Percentiles rank a stretch among this genome's conserved stretches.
Conservation (phyloP, 2,113 vertebrate genomes). For the Podiceps cristatus region DNA sequence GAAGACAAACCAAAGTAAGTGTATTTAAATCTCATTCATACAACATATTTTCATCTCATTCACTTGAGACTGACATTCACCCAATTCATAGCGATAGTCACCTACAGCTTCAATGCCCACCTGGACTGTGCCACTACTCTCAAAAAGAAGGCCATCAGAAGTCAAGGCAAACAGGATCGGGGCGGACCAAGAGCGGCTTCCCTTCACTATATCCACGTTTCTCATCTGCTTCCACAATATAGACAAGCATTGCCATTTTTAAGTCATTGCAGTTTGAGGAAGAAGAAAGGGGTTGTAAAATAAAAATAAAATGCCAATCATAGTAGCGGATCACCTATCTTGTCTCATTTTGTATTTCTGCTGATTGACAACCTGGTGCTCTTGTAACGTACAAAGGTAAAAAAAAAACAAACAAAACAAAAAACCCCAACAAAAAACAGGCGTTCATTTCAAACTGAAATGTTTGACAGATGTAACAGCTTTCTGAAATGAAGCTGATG, state of each 20-base stretch:
- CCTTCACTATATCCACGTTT: neutral
- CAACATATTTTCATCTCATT: neutral
- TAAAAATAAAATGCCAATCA: slow-evolving; percentile 67
- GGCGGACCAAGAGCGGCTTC: neutral
- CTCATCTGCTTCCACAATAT: neutral
- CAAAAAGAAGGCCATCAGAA: neutral
- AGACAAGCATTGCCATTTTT: slow-evolving; percentile 26
- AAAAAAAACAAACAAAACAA: neutral
- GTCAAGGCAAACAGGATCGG: neutral
- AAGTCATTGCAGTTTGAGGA: slow-evolving; percentile 26
- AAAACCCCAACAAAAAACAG: neutral
- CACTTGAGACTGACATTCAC: neutral
- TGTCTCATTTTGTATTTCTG: slow-evolving; percentile 56
- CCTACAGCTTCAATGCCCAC: neutral
- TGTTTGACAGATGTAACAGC: slow-evolving; percentile 71
- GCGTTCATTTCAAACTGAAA: slow-evolving; percentile 65
- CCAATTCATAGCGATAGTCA: neutral
- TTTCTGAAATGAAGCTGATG: slow-evolving; percentile 68
- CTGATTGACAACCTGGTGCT: slow-evolving; percentile 63
- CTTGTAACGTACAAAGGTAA: slow-evolving; percentile 64
- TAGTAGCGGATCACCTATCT: slow-evolving; percentile 37
- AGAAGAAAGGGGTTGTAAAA: slow-evolving; percentile 27
- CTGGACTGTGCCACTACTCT: neutral
- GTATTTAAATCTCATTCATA: slow-evolving; percentile 31
- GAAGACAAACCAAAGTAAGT: neutral